phyloP scores from a whole-genome alignment of 1,140 invertebrate species.

The Brachionus sp. region DNA sequence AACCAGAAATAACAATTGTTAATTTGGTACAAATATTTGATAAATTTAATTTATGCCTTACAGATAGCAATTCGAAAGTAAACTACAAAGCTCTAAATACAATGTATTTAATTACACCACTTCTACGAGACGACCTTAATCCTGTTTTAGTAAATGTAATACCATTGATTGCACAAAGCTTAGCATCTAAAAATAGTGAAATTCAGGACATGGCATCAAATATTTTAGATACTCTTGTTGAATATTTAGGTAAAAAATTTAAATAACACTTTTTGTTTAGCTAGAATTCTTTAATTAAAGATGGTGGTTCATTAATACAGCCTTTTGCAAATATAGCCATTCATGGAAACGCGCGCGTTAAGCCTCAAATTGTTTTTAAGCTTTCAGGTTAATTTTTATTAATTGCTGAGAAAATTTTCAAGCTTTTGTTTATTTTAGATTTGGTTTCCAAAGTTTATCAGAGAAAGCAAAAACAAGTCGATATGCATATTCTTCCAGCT shows the following conservation, averaged over 20 bases:
- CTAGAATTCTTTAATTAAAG: slow-evolving; percentile 47
- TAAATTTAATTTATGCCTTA: slow-evolving; percentile 55
- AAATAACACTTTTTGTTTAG: background rate
- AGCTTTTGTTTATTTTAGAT: slow-evolving; percentile 50
- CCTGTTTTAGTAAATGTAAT: slow-evolving; percentile 53
- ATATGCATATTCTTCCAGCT: slow-evolving; percentile 55
- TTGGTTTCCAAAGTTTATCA: slow-evolving; percentile 54
- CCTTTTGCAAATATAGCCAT: slow-evolving; percentile 55
- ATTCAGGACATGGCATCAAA: slow-evolving; percentile 53
- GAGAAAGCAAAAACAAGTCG: slow-evolving; percentile 55
- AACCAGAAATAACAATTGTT: slow-evolving; percentile 49
- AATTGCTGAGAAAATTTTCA: background rate
- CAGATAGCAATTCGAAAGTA: slow-evolving; percentile 59
- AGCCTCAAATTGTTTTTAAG: slow-evolving; percentile 56
- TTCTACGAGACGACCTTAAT: slow-evolving; percentile 51
- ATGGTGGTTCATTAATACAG: slow-evolving; percentile 53
- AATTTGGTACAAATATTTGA: slow-evolving; percentile 59
- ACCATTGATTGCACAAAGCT: slow-evolving; percentile 53
- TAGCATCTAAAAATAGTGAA: slow-evolving; percentile 59
- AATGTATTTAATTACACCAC: slow-evolving; percentile 53
- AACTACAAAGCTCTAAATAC: slow-evolving; percentile 56
- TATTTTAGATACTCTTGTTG: slow-evolving; percentile 54
- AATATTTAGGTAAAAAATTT: slow-evolving; percentile 53
- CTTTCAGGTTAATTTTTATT: slow-evolving; percentile 53
- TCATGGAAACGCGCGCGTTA: slow-evolving; percentile 53